Percentiles rank a stretch among this genome's conserved stretches.
phyloP scores from a whole-genome alignment of 1,140 invertebrate genomes.

The Caenorhabditis latens region DNA sequence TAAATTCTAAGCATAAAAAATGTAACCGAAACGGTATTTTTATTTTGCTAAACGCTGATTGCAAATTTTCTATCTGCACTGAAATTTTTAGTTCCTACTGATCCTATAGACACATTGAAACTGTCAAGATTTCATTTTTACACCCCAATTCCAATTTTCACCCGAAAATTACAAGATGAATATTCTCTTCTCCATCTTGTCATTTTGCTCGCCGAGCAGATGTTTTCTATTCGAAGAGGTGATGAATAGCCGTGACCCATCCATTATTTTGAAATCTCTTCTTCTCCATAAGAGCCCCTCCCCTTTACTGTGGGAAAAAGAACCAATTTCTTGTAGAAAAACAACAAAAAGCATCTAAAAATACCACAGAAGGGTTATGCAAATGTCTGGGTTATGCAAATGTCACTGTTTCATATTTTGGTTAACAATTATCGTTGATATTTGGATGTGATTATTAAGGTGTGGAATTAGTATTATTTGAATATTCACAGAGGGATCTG shows the following conservation, averaged over 20 bases:
- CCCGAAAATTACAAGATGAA: not conserved
- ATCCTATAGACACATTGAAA: too few relatives aligned
- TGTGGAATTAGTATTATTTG: too few relatives aligned
- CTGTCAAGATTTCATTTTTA: not conserved
- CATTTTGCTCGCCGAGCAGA: slow-evolving; percentile 15
- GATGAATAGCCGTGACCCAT: slow-evolving; percentile 21
- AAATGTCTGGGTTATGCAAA: too few relatives aligned
- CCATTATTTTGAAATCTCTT: not conserved
- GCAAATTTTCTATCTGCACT: too few relatives aligned
- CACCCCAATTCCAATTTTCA: not conserved
- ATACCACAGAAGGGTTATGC: not conserved
- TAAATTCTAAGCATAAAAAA: too few relatives aligned
- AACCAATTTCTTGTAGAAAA: not conserved
- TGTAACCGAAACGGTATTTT: too few relatives aligned
- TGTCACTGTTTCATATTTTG: too few relatives aligned
- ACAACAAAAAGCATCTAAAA: not conserved
- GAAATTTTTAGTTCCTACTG: too few relatives aligned
- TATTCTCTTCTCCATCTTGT: not conserved
- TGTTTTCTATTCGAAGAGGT: slow-evolving; percentile 18
- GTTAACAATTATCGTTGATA: too few relatives aligned
- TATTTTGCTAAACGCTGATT: too few relatives aligned
- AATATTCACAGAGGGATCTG: too few relatives aligned
- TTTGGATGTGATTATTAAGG: too few relatives aligned
- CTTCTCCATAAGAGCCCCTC: not conserved
- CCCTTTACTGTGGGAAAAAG: not conserved